phyloP scores from a whole-genome alignment of 2,113 vertebrate genomes.

The Ondatra zibethicus region DNA sequence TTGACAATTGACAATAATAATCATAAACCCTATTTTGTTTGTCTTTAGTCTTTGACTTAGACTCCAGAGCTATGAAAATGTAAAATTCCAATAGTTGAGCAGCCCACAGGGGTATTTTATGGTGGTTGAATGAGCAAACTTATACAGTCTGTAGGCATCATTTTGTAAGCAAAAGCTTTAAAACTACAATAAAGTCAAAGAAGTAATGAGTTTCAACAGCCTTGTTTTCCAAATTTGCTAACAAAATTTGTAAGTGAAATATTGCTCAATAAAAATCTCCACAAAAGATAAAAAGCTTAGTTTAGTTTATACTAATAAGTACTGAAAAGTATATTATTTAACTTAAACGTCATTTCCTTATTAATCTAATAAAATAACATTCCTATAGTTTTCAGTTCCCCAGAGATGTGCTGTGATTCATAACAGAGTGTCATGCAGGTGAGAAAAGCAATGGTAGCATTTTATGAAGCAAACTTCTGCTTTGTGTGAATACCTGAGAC shows the following conservation, averaged over 20 bases:
- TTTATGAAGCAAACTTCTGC: conserved; percentile 28
- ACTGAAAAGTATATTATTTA: neutral
- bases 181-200: neutral
- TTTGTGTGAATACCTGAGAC: conserved; percentile 53
- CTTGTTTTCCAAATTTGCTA: neutral
- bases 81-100: neutral
- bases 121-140: neutral
- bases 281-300: neutral
- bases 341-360: conserved; percentile 22
- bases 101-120: neutral
- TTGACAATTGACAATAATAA: neutral
- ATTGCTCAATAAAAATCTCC: neutral
- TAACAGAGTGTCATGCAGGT: neutral
- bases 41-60: neutral
- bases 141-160: accelerated
- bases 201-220: neutral
- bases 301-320: neutral
- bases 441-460: neutral
- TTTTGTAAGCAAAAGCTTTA: neutral
- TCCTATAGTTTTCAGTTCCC: neutral
- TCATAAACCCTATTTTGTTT: neutral
- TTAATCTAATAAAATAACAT: neutral
- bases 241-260: conserved; percentile 22
- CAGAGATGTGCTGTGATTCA: conserved; percentile 10
- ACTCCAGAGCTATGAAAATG: neutral